Percentiles rank a stretch among this genome's conserved stretches.
Conservation (phyloP, 2,113 vertebrate species). For the Nansenia antarctica region DNA sequence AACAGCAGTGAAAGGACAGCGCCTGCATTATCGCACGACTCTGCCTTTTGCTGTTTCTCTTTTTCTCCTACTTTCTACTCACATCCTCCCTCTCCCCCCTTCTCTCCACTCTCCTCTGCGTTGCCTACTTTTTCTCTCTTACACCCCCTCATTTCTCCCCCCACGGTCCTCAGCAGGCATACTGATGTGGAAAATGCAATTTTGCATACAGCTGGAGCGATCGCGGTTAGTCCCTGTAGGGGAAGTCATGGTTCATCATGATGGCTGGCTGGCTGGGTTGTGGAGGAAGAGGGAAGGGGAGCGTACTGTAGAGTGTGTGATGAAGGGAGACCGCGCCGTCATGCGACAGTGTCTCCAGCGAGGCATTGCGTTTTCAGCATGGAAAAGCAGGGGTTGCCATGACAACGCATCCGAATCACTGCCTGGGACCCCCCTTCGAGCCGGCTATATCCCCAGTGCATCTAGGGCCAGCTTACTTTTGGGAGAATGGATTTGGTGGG, state of each 20-base stretch:
- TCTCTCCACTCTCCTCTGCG: background rate
- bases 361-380: constrained; percentile 51
- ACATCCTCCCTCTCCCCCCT: constrained; percentile 12
- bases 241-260: background rate
- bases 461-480: constrained; percentile 49
- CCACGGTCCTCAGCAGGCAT: constrained; percentile 16
- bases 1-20: constrained; percentile 29
- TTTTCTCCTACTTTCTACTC: background rate
- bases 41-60: background rate
- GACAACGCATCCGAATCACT: constrained; percentile 59
- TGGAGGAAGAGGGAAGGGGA: too few species aligned
- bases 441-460: constrained; percentile 30
- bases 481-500: constrained; percentile 43
- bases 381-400: constrained; percentile 53
- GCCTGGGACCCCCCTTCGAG: constrained; percentile 28
- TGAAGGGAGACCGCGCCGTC: constrained; percentile 32
- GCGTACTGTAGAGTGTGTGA: constrained; percentile 11
- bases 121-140: background rate
- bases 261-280: constrained; percentile 1
- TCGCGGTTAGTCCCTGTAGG: constrained; percentile 3
- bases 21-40: constrained; percentile 7
- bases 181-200: constrained; percentile 20
- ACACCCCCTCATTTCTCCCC: background rate
- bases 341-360: constrained; percentile 43
- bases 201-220: constrained; percentile 10